Base-by-base conservation (phyloP, 2,113 vertebrate genomes). In the Onychorhynchus coronatus region DNA sequence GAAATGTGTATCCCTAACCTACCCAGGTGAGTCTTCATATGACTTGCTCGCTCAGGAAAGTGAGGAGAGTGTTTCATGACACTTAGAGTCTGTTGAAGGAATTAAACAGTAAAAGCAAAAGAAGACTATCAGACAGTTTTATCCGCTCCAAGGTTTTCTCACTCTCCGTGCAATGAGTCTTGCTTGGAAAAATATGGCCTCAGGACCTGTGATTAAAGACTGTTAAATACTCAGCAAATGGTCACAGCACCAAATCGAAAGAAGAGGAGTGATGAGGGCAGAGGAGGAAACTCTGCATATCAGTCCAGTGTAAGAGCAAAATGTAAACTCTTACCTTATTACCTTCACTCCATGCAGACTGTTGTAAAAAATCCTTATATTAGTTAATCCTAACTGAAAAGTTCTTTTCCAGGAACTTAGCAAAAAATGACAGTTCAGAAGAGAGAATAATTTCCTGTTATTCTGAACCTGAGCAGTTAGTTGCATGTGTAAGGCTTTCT, bases 151-250 rank as follows among this genome's bases (percentile, higher is more conserved):
- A 91, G 52, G 44, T 66, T 93, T 91, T 83, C 28, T 74, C 1
- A 0, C 17, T 90, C 24, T 63, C 75, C 23, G 2, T 80, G 35
- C 33, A 83, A 39, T 47, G 62, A 55, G 31, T 58, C 74, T 79
- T 83, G n/a, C 78, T 93, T 73, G 21, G 47, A 81, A 92, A 93
- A 92, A 23, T 11, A 23, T 49, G 47, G 56, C 63, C 70, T 27
- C 22, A 50, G 63, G 63, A 81, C 25, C 31, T 91, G 68, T 59
- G 66, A 73, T 81, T 96, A 94, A 85, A 73, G 71, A 81, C 33
- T 58, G 18, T 62, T 94, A 97, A 95, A 84, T 84, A 75, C 37
- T 75, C 58, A 73, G 59, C 41, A 82, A 91, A 94, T 81, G 47
- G 66, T 44, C 68, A 65, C 17, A 62, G 15, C 35, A 55, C 52